Conservation (phyloP, 2,888 invertebrate species). For the Limnephilus lunatus region DNA sequence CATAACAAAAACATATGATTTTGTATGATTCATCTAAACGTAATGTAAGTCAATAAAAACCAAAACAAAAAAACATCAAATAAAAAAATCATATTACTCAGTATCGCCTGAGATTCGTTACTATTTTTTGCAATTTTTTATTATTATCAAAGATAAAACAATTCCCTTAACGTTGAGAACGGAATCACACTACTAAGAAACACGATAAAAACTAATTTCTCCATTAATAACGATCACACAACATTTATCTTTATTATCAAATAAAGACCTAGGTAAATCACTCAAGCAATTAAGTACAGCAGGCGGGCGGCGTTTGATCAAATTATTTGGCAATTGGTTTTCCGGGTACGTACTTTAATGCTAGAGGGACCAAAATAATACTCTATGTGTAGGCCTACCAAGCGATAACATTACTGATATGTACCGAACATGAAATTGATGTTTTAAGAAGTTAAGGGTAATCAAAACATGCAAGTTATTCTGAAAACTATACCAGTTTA, state of each 20-base stretch:
- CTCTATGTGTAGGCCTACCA: not conserved
- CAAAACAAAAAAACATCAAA: no score
- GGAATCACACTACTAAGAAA: not conserved
- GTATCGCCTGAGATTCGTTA: no score
- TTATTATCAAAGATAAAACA: not conserved
- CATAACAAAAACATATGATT: no score
- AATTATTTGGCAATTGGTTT: constrained; percentile 42
- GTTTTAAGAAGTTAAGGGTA: not conserved
- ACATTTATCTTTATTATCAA: constrained; percentile 31
- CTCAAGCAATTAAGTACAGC: constrained; percentile 39
- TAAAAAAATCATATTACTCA: no score
- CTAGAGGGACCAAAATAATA: not conserved
- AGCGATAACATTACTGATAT: not conserved
- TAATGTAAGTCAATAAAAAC: no score
- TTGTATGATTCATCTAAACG: no score
- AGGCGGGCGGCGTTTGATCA: constrained; percentile 40
- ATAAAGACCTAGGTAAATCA: constrained; percentile 42
- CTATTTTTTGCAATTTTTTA: no score
- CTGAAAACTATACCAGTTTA: not conserved
- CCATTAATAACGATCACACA: constrained; percentile 36
- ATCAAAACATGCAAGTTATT: not conserved
- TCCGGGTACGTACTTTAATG: not conserved
- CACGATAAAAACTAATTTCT: constrained; percentile 22
- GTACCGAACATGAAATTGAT: not conserved
- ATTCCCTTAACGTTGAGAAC: not conserved